Evolutionary conservation across 2,797 vertebrate genomes (phyloP).

Genomic region (Chelmon rostratus): DNA sequence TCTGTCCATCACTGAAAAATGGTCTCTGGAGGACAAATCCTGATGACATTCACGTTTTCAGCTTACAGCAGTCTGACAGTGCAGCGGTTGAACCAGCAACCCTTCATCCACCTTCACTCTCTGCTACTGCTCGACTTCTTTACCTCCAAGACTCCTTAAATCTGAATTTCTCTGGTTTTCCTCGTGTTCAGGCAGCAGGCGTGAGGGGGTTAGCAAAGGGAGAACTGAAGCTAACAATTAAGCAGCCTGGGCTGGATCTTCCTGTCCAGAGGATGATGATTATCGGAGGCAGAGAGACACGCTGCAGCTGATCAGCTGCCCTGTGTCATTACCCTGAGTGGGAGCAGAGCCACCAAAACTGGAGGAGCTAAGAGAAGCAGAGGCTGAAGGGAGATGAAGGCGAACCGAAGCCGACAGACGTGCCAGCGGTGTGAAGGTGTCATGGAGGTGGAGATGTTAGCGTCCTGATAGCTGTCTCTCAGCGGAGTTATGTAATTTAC

Average conservation of each 20-base stretch:
- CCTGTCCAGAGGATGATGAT: constrained; percentile 48
- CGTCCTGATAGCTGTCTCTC: background rate
- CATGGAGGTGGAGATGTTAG: constrained; percentile 11
- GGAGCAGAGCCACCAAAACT: background rate
- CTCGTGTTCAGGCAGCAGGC: constrained; percentile 2
- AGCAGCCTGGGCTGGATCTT: constrained; percentile 13
- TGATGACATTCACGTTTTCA: too few species aligned
- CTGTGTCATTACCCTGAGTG: constrained; percentile 28
- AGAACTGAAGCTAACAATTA: constrained; percentile 49
- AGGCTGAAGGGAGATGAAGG: background rate
- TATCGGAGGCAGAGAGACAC: constrained; percentile 39
- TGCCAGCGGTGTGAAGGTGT: background rate
- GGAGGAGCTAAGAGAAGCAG: background rate
- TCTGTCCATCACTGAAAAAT: too few species aligned
- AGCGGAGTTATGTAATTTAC: constrained; percentile 17
- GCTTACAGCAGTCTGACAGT: background rate
- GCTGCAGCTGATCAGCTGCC: constrained; percentile 45
- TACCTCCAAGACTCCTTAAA: background rate
- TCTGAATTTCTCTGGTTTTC: background rate
- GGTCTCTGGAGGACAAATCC: too few species aligned
- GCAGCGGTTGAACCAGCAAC: background rate
- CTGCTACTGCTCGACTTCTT: background rate
- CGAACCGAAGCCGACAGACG: background rate
- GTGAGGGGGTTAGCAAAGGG: constrained; percentile 11
- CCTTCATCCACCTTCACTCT: too few species aligned